phyloP scores from a whole-genome alignment of 2,113 vertebrate genomes.

The Diadophis punctatus region DNA sequence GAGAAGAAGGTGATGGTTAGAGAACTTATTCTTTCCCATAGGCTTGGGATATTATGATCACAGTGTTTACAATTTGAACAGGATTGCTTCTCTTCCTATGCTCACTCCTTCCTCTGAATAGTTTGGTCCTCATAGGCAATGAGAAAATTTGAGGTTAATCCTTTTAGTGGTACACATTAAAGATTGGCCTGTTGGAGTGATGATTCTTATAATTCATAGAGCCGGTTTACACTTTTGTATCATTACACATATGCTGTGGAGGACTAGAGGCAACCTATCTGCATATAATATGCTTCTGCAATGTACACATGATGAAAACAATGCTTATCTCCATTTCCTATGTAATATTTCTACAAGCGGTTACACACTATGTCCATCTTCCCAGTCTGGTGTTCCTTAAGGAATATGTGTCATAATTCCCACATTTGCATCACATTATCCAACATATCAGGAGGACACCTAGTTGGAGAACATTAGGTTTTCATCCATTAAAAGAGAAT shows the following conservation, averaged over 20 bases:
- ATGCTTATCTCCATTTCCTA: background rate
- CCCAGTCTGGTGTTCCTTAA: background rate
- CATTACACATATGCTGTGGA: background rate
- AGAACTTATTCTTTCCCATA: background rate
- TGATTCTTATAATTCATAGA: background rate
- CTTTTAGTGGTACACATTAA: background rate
- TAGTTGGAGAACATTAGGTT: background rate
- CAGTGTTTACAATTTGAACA: constrained; percentile 45
- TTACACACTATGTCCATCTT: background rate
- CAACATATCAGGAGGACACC: background rate
- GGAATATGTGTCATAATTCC: background rate
- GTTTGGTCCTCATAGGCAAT: background rate
- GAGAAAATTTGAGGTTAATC: background rate
- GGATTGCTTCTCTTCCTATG: background rate
- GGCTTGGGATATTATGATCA: constrained; percentile 34
- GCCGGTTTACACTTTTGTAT: background rate
- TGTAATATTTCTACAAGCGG: background rate
- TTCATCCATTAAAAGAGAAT: background rate
- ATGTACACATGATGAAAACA: background rate
- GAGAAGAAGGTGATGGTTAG: constrained; percentile 5
- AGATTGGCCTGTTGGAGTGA: background rate
- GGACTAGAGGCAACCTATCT: background rate
- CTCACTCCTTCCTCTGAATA: rapidly evolving
- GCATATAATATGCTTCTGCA: background rate
- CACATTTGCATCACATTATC: background rate